phyloP scores from a whole-genome alignment of 2,888 invertebrate species.

The Leucozona laternaria region DNA sequence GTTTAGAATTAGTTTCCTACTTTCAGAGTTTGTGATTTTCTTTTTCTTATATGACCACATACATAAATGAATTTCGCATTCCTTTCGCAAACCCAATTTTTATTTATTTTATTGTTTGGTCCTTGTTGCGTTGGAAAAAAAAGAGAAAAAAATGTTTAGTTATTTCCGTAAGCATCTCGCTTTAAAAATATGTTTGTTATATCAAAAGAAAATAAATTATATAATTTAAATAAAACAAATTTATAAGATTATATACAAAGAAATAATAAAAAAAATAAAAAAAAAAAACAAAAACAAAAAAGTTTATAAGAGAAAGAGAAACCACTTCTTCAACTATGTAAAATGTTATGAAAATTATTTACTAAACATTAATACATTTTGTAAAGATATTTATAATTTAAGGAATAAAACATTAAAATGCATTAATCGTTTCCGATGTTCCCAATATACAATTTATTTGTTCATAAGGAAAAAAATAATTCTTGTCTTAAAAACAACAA shows the following conservation, averaged over 20 bases:
- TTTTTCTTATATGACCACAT: constrained; percentile 41
- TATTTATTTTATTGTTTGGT: constrained; percentile 57
- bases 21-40: constrained; percentile 66
- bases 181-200: constrained; percentile 45
- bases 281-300: constrained; percentile 39
- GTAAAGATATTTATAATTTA: constrained; percentile 75
- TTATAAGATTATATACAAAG: constrained; percentile 71
- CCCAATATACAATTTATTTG: constrained; percentile 31
- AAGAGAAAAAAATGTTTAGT: constrained; percentile 43
- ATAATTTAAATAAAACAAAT: constrained; percentile 69
- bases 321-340: constrained; percentile 70
- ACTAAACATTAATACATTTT: constrained; percentile 68
- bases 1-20: constrained; percentile 47
- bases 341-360: constrained; percentile 75
- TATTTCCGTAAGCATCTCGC: constrained; percentile 61
- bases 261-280: constrained; percentile 37
- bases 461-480: background rate
- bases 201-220: constrained; percentile 50
- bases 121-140: constrained; percentile 49
- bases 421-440: constrained; percentile 70
- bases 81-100: constrained; percentile 47
- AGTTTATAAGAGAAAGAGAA: constrained; percentile 34
- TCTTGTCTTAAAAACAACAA: background rate
- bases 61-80: constrained; percentile 64
- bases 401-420: constrained; percentile 72